Evolutionary conservation across 2,797 vertebrate species (phyloP), one percentile per base, ranked within the genome.

Genomic region (Hemibagrus guttatus): DNA sequence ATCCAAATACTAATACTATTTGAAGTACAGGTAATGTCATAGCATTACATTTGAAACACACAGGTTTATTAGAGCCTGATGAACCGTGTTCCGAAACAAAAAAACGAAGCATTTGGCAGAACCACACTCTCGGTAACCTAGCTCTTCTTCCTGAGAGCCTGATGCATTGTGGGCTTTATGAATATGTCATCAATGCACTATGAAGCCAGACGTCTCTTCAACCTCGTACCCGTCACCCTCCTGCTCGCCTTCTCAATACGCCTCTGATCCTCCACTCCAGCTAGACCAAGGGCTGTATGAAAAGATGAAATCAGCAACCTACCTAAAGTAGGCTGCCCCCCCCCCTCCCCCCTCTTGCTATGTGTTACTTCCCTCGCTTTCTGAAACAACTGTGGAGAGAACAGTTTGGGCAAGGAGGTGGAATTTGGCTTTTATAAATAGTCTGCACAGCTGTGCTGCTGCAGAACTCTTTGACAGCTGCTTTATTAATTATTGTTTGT

Each of bases 351-450:
- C 5, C 46, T 19, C 46, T 63, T 69, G 31, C 76, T 54, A 49
- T 81, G 81, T 63, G 79, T 86, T 85, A 66, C 87, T 88, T 42
- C 46, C 63, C 76, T 88, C 54, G 78, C 87, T 91, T 80, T 83
- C 63, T 74, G 56, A 84, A 84, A 90, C 79, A 88, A 86, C 88
- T 90, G 87, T 81, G 91, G 81, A 89, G 86, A 87, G 54, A 91
- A 89, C 85, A 88, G 87, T 84, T 88, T 86, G 75, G 87, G 83
- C 85, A 85, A 85, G 85, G 87, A 85, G 89, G 80, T 90, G 88
- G 88, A 92, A 91, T 91, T 93, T 88, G 78, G 89, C 79, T 75
- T 90, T 87, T 90, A 92, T 93, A 93, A 93, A 92, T 91, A 94
- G 88, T 92, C 84, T 66, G 89, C 90, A 91, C 92, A 93, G 90